Evolutionary conservation across 2,113 vertebrate species (phyloP), one percentile per base, ranked within the genome.

Genomic region (Perca flavescens): DNA sequence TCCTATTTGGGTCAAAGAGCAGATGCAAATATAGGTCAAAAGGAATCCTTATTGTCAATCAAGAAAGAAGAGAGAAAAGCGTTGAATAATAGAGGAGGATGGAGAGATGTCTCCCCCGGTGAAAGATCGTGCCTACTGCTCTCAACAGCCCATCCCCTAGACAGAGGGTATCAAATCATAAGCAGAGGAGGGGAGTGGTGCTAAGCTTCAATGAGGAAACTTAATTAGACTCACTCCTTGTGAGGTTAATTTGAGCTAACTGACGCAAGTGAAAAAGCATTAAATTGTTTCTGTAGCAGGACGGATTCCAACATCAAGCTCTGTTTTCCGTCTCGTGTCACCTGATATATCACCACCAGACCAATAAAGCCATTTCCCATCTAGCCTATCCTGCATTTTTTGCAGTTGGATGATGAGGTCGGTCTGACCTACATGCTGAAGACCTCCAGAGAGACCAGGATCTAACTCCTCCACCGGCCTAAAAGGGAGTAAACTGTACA

Each of bases 11-110:
- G 93, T 95, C 94, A 94, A 64, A 60, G 88, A 94, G 92, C 94
- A 93, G 83, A 95, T 93, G 93, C 91, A 93, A 92, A 95, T 95
- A 86, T 95, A 93, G 95, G 94, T 95, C 94, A 95, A 64, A 76
- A 85, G 84, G 80, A 94, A 90, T 82, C 88, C 90, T 84, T 84
- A 89, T 62, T 95, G 94, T 94, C 94, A 94, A 91, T 95, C 93
- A 94, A 88, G 57, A 82, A 58, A 84, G 82, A 87, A 2, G 47
- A 71, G 61, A 77, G 47, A 74, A 70, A 72, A 83, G 81, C 50
- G 79, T 56, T 71, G 79, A 70, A 66, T 77, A 46, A 74, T 11
- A 50, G 77, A 67, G 69, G 83, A 78, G 49, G 79, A 79, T 47
- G 11, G 62, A 67, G 62, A 67, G 81, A 71, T 52, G 76, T 60